These are phyloP conservation scores for Belonocnema kinseyi DNA, from an alignment of 1,140 invertebrate genomes.

Conservation along the genomic window DNA sequence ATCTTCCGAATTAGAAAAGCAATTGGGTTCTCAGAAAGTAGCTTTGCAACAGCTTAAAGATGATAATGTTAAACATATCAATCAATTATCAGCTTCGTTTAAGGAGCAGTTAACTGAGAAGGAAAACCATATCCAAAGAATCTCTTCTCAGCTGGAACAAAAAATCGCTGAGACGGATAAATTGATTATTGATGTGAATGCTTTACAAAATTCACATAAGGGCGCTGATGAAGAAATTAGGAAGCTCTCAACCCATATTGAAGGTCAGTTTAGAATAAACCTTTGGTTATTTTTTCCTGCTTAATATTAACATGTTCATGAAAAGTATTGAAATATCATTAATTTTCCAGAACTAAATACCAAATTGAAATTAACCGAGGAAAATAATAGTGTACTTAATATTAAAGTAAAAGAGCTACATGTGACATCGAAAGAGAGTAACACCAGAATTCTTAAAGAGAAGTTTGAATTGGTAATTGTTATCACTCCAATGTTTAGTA, in stretches of 20 bases:
- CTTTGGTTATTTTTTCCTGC: constrained; percentile 17
- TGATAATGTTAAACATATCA: constrained; percentile 76
- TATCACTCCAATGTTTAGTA: neutral
- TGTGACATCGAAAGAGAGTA: constrained; percentile 42
- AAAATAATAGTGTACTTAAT: constrained; percentile 48
- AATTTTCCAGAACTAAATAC: constrained; percentile 51
- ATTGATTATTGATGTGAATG: constrained; percentile 67
- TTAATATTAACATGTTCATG: neutral
- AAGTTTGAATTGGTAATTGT: constrained; percentile 59
- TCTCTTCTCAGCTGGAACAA: constrained; percentile 66
- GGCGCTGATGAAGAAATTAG: constrained; percentile 59
- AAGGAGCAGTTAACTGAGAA: constrained; percentile 75
- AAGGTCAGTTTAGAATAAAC: constrained; percentile 51
- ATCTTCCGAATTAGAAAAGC: constrained; percentile 59
- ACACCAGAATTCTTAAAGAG: constrained; percentile 49
- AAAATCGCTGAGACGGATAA: constrained; percentile 75
- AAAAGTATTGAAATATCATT: constrained; percentile 11
- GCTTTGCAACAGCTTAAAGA: constrained; percentile 57
- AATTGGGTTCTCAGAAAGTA: constrained; percentile 48
- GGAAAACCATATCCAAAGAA: constrained; percentile 67
- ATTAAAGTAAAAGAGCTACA: constrained; percentile 52
- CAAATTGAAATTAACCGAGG: constrained; percentile 52
- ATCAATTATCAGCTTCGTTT: constrained; percentile 66
- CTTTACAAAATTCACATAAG: constrained; percentile 50
- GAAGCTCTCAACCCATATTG: constrained; percentile 51